Evolutionary conservation across 2,888 invertebrate species (phyloP), one percentile per base, ranked within the genome.

Genomic region (Hirtodrosophila histrioides): DNA sequence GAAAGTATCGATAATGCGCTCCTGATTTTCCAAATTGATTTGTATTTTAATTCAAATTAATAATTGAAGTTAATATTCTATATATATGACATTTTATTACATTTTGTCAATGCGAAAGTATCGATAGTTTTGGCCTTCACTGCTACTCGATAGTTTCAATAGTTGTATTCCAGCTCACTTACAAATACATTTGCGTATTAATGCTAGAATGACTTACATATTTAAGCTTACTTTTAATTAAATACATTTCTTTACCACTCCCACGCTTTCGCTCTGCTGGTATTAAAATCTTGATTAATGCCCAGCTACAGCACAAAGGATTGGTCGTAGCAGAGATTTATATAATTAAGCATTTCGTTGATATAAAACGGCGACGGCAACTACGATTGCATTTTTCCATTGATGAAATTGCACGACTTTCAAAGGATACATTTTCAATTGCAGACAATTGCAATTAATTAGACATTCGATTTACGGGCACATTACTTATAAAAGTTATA

Each of bases 391-490:
- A 44, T 23, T 31, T 41, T 49, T 31, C 6, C n/a, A 33, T 41
- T 27, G 10, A 37, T 36, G 7, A 36, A 33, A 27, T 17, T 24
- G 17, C 39, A 35, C 37, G 51, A 61, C 51, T 51, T 56, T 40
- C 53, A n/a, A 51, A 27, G 45, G 40, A 45, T 41, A 36, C 54
- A 39, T 50, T 68, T 63, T 49, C 58, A 67, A 55, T 80, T 69
- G 49, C 60, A 61, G 53, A 57, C 43, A n/a, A n/a, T n/a, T n/a
- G 49, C 61, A 71, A 64, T 69, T 68, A 71, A 68, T 77, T 73
- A 61, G 69, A 41, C 45, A 39, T 53, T 56, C n/a, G 23, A 49
- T 60, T 77, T 65, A 66, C 41, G 45, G 31, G 4, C 12, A 33
- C 24, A 36, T 46, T 61, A 36, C 12, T n/a, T 10, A 55, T n/a